These are phyloP conservation scores for Forficula auricularia DNA, from an alignment of 1,140 invertebrate genomes.

Conservation along the genomic window DNA sequence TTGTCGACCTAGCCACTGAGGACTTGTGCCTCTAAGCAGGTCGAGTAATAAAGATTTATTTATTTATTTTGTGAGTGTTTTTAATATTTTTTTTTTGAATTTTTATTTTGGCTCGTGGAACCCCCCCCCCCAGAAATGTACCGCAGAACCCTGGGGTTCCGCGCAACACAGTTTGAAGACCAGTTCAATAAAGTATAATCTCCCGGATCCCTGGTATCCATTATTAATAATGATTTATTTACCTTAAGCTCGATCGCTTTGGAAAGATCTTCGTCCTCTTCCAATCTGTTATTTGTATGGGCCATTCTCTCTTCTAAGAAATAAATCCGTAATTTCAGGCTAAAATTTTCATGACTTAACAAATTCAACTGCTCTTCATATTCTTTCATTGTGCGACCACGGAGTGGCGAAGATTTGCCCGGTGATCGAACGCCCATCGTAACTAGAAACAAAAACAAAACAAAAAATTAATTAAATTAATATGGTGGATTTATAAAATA, in stretches of 20 bases:
- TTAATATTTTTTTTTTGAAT: too few species aligned
- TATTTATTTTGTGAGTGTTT: too few species aligned
- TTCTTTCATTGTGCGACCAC: slow-evolving; percentile 65
- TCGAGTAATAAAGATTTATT: too few species aligned
- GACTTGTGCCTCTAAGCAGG: too few species aligned
- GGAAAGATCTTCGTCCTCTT: slow-evolving; percentile 43
- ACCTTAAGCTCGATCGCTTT: slow-evolving; percentile 66
- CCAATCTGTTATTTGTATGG: slow-evolving; percentile 32
- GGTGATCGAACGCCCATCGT: slow-evolving; percentile 9
- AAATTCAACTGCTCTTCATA: slow-evolving; percentile 69
- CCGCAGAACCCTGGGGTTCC: too few species aligned
- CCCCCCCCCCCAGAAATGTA: too few species aligned
- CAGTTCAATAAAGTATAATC: too few species aligned
- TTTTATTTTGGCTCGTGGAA: too few species aligned
- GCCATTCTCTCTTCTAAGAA: slow-evolving; percentile 74
- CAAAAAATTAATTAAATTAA: slow-evolving; percentile 2
- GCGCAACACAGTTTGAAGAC: too few species aligned
- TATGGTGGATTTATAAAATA: not conserved
- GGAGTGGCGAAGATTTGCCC: slow-evolving; percentile 27
- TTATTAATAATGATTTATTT: slow-evolving; percentile 8
- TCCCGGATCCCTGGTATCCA: too few species aligned
- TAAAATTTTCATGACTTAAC: slow-evolving; percentile 80
- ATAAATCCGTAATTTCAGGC: slow-evolving; percentile 75
- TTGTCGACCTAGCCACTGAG: too few species aligned
- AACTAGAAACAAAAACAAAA: slow-evolving; percentile 16